Conservation (phyloP, 1,140 invertebrate species). For the Drosophila sucinea region DNA sequence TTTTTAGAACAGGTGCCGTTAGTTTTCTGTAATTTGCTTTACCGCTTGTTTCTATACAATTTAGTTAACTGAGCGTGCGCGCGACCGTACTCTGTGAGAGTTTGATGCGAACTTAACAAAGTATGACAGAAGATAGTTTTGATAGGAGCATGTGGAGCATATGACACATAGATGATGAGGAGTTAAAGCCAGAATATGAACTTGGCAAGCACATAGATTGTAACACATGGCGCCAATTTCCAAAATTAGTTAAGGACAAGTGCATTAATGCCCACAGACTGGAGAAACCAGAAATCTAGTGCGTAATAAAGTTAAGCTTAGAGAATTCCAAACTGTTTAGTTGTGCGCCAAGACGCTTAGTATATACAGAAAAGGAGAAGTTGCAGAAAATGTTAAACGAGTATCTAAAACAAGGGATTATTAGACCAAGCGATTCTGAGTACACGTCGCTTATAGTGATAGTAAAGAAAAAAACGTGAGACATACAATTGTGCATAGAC, state of each 20-base stretch:
- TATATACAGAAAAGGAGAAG: neutral
- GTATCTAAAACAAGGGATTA: neutral
- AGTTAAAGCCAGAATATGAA: neutral
- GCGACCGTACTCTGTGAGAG: neutral
- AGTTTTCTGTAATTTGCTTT: neutral
- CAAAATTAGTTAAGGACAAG: neutral
- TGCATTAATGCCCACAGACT: neutral
- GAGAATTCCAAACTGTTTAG: neutral
- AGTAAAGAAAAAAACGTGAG: conserved; percentile 4
- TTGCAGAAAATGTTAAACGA: neutral
- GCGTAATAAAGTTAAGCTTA: neutral
- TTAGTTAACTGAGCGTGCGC: neutral
- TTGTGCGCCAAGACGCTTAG: neutral
- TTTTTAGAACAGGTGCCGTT: neutral
- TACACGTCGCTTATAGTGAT: conserved; percentile 1
- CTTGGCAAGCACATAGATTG: neutral
- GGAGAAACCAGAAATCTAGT: neutral
- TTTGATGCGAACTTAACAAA: too few relatives aligned
- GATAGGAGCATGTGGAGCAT: neutral
- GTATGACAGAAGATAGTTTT: too few relatives aligned
- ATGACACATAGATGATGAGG: neutral
- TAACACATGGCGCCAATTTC: neutral
- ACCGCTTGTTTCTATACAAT: neutral
- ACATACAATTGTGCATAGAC: neutral
- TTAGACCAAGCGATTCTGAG: neutral